These are phyloP conservation scores for Agonopterix subpropinquella DNA, from an alignment of 2,888 invertebrate species.

Conservation along the genomic window DNA sequence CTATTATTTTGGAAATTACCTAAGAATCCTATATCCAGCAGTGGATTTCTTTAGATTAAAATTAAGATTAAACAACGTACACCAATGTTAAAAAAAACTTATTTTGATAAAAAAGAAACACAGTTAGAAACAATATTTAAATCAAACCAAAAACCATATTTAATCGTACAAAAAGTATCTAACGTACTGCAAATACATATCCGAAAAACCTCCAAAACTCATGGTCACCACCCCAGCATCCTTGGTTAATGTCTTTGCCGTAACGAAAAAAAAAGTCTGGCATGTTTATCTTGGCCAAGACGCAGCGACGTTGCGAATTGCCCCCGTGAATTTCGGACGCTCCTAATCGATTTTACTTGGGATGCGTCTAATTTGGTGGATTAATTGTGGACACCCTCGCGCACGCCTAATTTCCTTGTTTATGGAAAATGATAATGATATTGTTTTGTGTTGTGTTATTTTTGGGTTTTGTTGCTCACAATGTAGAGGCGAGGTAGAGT, in stretches of 20 bases:
- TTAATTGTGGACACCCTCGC: slow-evolving; percentile 72
- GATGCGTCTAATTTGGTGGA: slow-evolving; percentile 69
- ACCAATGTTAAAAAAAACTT: too few relatives aligned
- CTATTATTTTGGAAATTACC: too few relatives aligned
- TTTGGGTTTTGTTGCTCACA: too few relatives aligned
- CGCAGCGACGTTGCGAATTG: slow-evolving; percentile 57
- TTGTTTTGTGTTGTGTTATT: not conserved
- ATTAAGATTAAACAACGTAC: too few relatives aligned
- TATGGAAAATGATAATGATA: slow-evolving; percentile 48
- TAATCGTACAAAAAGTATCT: too few relatives aligned
- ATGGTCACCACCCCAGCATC: slow-evolving; percentile 50
- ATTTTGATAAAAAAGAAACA: too few relatives aligned
- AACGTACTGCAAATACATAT: not conserved
- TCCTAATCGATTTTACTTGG: slow-evolving; percentile 68
- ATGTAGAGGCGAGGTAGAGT: too few relatives aligned
- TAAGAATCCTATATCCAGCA: too few relatives aligned
- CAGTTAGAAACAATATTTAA: too few relatives aligned
- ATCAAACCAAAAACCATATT: too few relatives aligned
- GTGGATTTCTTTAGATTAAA: too few relatives aligned
- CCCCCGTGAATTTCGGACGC: slow-evolving; percentile 31
- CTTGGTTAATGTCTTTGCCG: slow-evolving; percentile 74
- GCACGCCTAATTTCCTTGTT: slow-evolving; percentile 65
- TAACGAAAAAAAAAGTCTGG: slow-evolving; percentile 62
- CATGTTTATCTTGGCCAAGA: slow-evolving; percentile 71
- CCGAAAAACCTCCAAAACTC: slow-evolving; percentile 1